phyloP scores from a whole-genome alignment of 1,140 invertebrate genomes.

The Mactra quadrangularis region DNA sequence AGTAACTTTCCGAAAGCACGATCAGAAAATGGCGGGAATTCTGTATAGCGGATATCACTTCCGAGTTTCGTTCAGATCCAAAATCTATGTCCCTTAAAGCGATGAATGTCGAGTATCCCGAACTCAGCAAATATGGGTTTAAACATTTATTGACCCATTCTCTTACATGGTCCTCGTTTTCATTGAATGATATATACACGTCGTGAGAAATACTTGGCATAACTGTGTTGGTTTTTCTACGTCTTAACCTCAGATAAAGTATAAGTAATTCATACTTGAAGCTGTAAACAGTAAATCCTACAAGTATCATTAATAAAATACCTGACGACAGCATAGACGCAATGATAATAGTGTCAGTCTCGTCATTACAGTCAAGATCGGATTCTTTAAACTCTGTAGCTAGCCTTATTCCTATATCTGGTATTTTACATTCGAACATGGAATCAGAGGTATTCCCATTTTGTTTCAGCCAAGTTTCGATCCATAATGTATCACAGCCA shows the following conservation, averaged over 20 bases:
- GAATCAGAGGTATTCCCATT: neutral
- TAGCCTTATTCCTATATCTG: neutral
- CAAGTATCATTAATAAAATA: neutral
- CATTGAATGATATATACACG: neutral
- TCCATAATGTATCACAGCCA: slow-evolving; percentile 2
- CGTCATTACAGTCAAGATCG: neutral
- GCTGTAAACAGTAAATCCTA: neutral
- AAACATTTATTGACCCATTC: slow-evolving; percentile 1
- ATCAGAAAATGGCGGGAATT: neutral
- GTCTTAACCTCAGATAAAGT: neutral
- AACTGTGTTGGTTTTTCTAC: neutral
- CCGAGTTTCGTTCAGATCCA: neutral
- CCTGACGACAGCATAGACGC: neutral
- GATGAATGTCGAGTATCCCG: neutral
- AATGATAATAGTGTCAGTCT: neutral
- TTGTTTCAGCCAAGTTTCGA: slow-evolving; percentile 6
- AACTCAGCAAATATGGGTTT: neutral
- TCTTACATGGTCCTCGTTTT: neutral
- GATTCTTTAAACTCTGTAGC: neutral
- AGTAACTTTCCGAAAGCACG: slow-evolving; percentile 1
- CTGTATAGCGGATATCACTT: neutral
- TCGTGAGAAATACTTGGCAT: neutral
- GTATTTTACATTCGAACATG: neutral
- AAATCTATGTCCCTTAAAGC: neutral
- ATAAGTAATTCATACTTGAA: neutral